A percentile compares a stretch with the other conserved stretches of the same genome.
Conservation (phyloP, 1,140 invertebrate genomes). For the Caerostris extrusa region DNA sequence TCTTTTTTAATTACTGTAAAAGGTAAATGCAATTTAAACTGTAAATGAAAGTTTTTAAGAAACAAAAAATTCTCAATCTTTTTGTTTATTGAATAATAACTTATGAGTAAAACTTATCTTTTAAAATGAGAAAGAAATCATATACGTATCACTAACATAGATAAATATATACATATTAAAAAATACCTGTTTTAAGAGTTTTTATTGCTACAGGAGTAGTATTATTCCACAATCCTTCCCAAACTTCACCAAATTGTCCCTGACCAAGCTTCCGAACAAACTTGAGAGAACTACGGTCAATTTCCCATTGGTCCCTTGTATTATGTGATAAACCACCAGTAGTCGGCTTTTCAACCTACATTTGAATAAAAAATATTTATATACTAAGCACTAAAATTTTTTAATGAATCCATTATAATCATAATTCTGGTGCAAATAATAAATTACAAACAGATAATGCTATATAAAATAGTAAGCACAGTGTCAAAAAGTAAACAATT, state of each 20-base stretch:
- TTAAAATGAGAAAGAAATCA: too few relatives aligned
- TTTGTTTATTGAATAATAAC: background rate
- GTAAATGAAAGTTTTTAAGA: too few relatives aligned
- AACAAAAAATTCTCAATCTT: background rate
- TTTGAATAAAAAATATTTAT: slow-evolving; percentile 21
- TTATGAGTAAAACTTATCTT: too few relatives aligned
- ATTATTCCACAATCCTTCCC: slow-evolving; percentile 99
- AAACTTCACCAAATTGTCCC: slow-evolving; percentile 99
- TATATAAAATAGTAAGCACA: background rate
- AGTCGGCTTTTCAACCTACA: slow-evolving; percentile 95
- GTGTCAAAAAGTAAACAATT: background rate
- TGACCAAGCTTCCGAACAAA: slow-evolving; percentile 98
- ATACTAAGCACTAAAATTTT: background rate
- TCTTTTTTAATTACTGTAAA: too few relatives aligned
- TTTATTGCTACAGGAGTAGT: slow-evolving; percentile 99
- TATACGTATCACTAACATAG: too few relatives aligned
- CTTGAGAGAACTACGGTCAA: slow-evolving; percentile 95
- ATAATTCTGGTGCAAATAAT: background rate
- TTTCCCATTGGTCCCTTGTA: slow-evolving; percentile 99
- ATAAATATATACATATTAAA: too few relatives aligned
- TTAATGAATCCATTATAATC: background rate
- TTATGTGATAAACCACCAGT: slow-evolving; percentile 98
- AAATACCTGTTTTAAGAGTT: slow-evolving; percentile 93
- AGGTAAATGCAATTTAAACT: too few relatives aligned
- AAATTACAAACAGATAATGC: background rate